A percentile compares a stretch with the other conserved stretches of the same genome.
These are phyloP conservation scores for Misgurnus mizolepis DNA, from an alignment of 2,113 vertebrate species.

Conservation along the genomic window DNA sequence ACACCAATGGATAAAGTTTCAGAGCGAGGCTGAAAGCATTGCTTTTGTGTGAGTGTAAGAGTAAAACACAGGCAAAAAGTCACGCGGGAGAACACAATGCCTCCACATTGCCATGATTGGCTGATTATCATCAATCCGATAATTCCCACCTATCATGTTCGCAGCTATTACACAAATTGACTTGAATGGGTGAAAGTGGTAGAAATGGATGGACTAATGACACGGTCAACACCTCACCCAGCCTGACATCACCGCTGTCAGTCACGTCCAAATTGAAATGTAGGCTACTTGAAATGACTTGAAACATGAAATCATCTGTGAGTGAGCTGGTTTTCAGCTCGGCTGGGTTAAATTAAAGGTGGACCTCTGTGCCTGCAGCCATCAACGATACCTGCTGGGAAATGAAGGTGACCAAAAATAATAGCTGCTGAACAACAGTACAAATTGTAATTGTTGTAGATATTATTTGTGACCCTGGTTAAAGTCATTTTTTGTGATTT, in stretches of 20 bases:
- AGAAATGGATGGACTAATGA: background rate
- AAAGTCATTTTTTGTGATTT: too few relatives aligned
- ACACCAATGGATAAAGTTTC: too few relatives aligned
- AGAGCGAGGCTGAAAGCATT: too few relatives aligned
- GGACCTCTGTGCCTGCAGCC: background rate
- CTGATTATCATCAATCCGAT: background rate
- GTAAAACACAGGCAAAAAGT: background rate
- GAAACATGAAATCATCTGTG: background rate
- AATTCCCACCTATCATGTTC: background rate
- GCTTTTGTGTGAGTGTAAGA: too few relatives aligned
- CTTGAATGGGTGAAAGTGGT: background rate
- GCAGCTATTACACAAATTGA: background rate
- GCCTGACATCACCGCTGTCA: background rate
- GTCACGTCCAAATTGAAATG: background rate
- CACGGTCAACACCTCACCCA: background rate
- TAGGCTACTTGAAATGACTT: background rate
- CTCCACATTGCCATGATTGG: background rate
- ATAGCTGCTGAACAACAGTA: too few relatives aligned
- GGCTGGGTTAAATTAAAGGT: too few relatives aligned
- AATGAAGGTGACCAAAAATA: background rate
- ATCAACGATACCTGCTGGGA: background rate
- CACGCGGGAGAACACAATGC: background rate
- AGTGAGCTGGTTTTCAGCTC: background rate
- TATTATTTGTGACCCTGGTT: too few relatives aligned
- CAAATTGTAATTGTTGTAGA: too few relatives aligned